phyloP scores from a whole-genome alignment of 2,888 invertebrate species.

The Nipponacmea schrenckii region DNA sequence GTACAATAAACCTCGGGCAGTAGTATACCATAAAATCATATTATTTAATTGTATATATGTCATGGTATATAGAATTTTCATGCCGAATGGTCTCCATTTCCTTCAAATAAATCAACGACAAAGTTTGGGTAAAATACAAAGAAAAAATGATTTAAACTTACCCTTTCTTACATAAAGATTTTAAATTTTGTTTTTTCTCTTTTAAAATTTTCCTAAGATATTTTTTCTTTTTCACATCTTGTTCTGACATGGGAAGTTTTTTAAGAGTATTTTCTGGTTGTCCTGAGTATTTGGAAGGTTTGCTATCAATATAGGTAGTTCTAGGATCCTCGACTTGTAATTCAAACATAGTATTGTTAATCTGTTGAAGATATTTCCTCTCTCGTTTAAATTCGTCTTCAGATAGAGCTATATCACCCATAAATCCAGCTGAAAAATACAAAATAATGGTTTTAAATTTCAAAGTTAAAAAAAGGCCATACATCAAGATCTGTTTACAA shows the following conservation, averaged over 20 bases:
- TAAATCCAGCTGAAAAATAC: constrained; percentile 53
- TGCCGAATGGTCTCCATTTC: no score
- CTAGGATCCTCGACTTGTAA: constrained; percentile 52
- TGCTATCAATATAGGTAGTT: neutral
- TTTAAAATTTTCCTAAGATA: constrained; percentile 24
- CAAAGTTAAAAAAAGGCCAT: neutral
- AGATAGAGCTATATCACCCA: constrained; percentile 60
- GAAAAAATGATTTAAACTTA: constrained; percentile 27
- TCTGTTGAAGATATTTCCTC: constrained; percentile 22
- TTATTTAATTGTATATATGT: no score
- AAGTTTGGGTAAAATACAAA: no score
- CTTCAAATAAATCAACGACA: no score
- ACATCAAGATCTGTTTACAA: neutral
- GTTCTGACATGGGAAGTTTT: constrained; percentile 24
- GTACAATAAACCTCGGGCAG: no score
- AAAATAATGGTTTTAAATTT: neutral
- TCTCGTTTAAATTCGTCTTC: constrained; percentile 50
- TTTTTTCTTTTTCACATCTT: constrained; percentile 27
- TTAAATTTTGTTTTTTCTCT: constrained; percentile 25
- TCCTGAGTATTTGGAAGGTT: neutral
- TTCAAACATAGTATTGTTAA: constrained; percentile 37
- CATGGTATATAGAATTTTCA: no score
- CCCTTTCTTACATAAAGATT: constrained; percentile 38
- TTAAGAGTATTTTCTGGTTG: constrained; percentile 15
- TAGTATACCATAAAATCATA: no score